These are phyloP conservation scores for Uloborus diversus DNA, from an alignment of 1,140 invertebrate species.

Conservation along the genomic window DNA sequence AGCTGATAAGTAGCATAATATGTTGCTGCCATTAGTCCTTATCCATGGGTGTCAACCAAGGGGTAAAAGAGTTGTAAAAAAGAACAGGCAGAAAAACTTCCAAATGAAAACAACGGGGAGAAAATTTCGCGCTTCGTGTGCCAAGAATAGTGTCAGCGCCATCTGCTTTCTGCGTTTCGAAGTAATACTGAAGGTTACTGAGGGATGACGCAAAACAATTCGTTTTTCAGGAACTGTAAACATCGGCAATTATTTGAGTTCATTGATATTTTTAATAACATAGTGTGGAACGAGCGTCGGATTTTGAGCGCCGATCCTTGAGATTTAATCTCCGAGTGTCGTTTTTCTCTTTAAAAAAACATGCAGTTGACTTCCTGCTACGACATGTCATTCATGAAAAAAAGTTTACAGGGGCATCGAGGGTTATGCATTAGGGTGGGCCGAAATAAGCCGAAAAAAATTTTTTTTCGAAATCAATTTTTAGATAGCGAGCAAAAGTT, in stretches of 20 bases:
- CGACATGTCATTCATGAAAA: no score
- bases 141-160: constrained; percentile 12
- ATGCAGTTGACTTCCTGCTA: constrained; percentile 3
- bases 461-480: no score
- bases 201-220: no score
- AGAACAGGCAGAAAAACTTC: neutral
- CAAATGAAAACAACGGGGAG: neutral
- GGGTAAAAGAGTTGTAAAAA: neutral
- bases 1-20: constrained; percentile 26
- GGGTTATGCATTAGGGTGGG: no score
- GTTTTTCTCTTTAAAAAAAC: constrained; percentile 1
- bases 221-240: no score
- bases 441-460: no score
- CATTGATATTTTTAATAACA: no score
- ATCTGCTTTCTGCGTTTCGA: constrained; percentile 3
- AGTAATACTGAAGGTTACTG: constrained; percentile 15
- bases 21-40: neutral
- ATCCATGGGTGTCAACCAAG: neutral
- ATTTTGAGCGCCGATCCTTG: neutral
- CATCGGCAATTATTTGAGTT: neutral
- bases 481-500: no score
- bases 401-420: no score
- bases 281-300: neutral
- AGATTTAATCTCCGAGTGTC: neutral
- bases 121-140: constrained; percentile 14